phyloP scores from a whole-genome alignment of 1,140 invertebrate species.

The Antheraea pernyi region DNA sequence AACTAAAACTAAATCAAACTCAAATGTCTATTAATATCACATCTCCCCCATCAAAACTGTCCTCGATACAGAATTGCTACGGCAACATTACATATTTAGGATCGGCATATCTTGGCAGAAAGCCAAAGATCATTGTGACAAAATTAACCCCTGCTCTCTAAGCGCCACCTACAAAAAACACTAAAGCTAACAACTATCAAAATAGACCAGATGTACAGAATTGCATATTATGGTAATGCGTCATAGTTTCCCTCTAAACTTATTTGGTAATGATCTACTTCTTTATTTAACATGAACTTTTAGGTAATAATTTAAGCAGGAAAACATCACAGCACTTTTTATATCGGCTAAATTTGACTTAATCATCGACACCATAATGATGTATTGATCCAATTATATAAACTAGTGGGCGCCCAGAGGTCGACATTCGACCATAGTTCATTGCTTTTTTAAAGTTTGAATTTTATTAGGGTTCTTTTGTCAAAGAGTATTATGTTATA shows the following conservation, averaged over 20 bases:
- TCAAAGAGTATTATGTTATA: too few species aligned
- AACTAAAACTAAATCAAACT: conserved; percentile 12
- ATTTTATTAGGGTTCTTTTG: too few species aligned
- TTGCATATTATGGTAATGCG: background rate
- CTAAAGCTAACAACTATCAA: background rate
- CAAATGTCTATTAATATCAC: conserved; percentile 30
- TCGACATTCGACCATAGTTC: too few species aligned
- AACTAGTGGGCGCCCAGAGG: too few species aligned
- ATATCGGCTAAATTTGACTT: too few species aligned
- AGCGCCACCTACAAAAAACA: conserved; percentile 40
- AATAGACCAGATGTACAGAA: background rate
- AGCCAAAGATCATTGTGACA: conserved; percentile 50
- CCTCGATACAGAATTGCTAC: conserved; percentile 63
- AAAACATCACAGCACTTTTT: too few species aligned
- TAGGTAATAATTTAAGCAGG: too few species aligned
- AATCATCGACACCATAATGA: too few species aligned
- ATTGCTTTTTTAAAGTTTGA: too few species aligned
- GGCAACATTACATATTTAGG: conserved; percentile 60
- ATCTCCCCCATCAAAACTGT: conserved; percentile 54
- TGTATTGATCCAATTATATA: too few species aligned
- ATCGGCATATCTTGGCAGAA: conserved; percentile 51
- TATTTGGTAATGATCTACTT: background rate
- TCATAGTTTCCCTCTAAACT: background rate
- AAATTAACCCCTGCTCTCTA: conserved; percentile 43
- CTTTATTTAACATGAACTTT: background rate